These are phyloP conservation scores for Chrosomus eos DNA, from an alignment of 2,797 vertebrate species.

Conservation along the genomic window DNA sequence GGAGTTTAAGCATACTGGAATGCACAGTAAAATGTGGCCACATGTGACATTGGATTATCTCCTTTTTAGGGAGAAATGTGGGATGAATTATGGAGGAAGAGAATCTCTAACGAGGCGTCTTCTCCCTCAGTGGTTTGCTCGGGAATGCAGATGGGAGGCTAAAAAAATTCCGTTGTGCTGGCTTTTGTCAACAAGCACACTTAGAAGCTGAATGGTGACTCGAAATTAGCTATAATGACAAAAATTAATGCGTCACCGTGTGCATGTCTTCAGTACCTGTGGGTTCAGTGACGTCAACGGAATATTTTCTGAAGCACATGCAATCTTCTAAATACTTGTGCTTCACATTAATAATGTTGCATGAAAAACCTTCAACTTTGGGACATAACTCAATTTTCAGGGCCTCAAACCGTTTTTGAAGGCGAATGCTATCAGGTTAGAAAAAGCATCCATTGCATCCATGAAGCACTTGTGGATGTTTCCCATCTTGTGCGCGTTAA, in stretches of 20 bases:
- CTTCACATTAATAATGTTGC: constrained; percentile 65
- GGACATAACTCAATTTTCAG: background rate
- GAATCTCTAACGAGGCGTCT: constrained; percentile 43
- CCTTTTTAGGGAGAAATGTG: constrained; percentile 58
- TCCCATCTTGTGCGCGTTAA: constrained; percentile 40
- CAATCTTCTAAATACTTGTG: constrained; percentile 59
- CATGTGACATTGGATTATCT: constrained; percentile 52
- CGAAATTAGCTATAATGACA: background rate
- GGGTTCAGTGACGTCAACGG: background rate
- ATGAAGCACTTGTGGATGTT: background rate
- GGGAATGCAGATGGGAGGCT: constrained; percentile 52
- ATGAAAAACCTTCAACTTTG: constrained; percentile 57
- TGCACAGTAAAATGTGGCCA: constrained; percentile 32
- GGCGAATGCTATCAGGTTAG: background rate
- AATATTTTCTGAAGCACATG: constrained; percentile 34
- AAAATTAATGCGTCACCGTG: constrained; percentile 53
- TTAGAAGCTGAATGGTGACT: constrained; percentile 12
- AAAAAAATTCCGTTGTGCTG: constrained; percentile 48
- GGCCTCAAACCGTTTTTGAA: constrained; percentile 6
- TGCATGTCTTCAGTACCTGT: constrained; percentile 53
- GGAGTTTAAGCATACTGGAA: constrained; percentile 45
- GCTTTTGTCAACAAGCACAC: constrained; percentile 24
- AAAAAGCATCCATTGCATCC: constrained; percentile 2
- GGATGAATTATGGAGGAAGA: constrained; percentile 46
- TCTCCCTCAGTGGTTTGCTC: constrained; percentile 47